Base-by-base conservation (phyloP, 2,113 vertebrate genomes). In the Alaudala cheleensis region DNA sequence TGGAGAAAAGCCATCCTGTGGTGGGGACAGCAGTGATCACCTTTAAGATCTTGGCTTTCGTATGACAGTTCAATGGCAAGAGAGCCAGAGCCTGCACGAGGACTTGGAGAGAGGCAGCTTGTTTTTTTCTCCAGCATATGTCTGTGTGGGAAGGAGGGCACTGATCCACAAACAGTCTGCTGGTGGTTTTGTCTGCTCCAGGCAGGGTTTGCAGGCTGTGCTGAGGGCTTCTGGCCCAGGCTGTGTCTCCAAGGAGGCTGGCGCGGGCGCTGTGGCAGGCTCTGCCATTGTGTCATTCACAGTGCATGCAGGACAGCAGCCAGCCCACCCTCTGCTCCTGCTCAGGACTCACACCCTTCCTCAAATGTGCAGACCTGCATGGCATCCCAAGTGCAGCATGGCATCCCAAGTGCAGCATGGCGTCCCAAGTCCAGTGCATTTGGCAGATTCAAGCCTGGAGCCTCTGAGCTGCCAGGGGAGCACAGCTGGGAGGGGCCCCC, bases 141-240 rank as follows among this genome's bases (percentile, higher is more conserved):
- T 90, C 82, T 94, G 96, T 85, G 91, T 96, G 91, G 89, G 93
- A 95, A 95, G 87, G 74, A 94, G 67, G 65, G 81, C 29, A 4
- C 58, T 31, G 92, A 91, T 90, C 91, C 95, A 96, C 91, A 94
- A 88, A 56, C 92, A 88, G 44, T 23, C 79, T 94, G 92, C 58
- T 95, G 0, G 0, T 0, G 8, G 73, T 71, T 95, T 95, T 22
- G 2, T 60, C 73, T 33, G 49, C 70, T 95, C 54, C 84, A 93
- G 81, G 81, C 62, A 61, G 90, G 40, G 45, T 34, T 88, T 8
- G 5, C 67, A 78, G 86, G 53, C 61, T 93, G 73, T 0, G 0
- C 29, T 0, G 2, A 40, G 56, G 61, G 20, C 91, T 95, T 57
- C 45, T 92, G 73, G 69, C 65, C 91, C 70, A 45, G 45, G 47